Conservation (phyloP, 2,113 vertebrate genomes). For the Lucifuga dentata region DNA sequence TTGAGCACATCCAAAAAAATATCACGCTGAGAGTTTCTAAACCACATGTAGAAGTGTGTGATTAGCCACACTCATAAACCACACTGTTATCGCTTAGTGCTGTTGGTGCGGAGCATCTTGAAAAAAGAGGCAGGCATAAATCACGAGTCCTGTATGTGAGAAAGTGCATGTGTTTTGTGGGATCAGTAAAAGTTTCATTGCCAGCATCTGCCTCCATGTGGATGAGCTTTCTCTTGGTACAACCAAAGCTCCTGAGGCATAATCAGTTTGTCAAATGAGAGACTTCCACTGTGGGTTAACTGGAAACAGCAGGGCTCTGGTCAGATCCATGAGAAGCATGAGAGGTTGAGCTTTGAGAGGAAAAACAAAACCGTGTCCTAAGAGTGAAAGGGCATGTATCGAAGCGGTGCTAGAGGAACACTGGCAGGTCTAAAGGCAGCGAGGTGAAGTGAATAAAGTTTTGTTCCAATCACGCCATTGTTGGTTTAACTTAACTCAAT, state of each 20-base stretch:
- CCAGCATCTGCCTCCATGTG: conserved; percentile 54
- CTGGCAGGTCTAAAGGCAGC: conserved; percentile 6
- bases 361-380: conserved; percentile 48
- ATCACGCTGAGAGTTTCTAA: conserved; percentile 22
- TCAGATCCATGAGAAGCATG: conserved; percentile 31
- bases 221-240: conserved; percentile 22
- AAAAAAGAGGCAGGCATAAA: conserved; percentile 27
- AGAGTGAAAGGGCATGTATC: conserved; percentile 30
- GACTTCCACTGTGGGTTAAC: conserved; percentile 66
- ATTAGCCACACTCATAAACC: conserved; percentile 43
- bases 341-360: conserved; percentile 39
- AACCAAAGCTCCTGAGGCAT: conserved; percentile 35
- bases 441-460: conserved; percentile 22
- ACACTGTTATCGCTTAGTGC: conserved; percentile 53
- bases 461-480: conserved; percentile 29
- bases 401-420: conserved; percentile 18
- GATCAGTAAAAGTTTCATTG: conserved; percentile 59
- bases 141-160: conserved; percentile 27
- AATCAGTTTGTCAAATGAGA: conserved; percentile 64
- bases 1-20: neutral
- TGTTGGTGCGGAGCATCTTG: conserved; percentile 42
- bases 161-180: conserved; percentile 58
- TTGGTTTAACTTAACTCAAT: conserved; percentile 55
- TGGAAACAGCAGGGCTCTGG: conserved; percentile 64
- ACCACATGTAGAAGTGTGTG: conserved; percentile 23